A percentile compares a stretch with the other conserved stretches of the same genome.
Conservation (phyloP, 2,888 invertebrate genomes). For the Pseudococcus viburni region DNA sequence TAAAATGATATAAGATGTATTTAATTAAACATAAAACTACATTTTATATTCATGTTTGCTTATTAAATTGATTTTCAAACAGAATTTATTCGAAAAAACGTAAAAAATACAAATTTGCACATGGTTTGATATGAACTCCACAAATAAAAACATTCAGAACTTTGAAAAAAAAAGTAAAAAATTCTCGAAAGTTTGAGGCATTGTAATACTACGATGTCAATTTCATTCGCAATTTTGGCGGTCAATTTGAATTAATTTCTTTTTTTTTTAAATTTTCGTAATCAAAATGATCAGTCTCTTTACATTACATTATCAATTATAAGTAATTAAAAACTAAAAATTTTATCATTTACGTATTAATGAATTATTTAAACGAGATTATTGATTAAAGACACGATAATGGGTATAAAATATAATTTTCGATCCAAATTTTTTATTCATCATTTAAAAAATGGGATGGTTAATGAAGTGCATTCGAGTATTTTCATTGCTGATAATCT, state of each 20-base stretch:
- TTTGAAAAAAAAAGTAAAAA: not conserved
- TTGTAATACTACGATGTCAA: not conserved
- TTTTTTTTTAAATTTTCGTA: not conserved
- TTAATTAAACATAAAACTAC: not conserved
- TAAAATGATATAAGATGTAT: not conserved
- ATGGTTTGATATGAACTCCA: not conserved
- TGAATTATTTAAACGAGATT: not conserved
- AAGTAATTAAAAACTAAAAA: not conserved
- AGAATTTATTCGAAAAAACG: not conserved
- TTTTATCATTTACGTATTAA: not conserved
- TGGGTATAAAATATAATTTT: not conserved
- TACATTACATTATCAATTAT: no score
- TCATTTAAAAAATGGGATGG: slow-evolving; percentile 19
- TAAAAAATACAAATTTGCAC: not conserved
- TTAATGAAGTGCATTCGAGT: not conserved
- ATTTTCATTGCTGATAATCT: not conserved
- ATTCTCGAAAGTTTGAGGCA: not conserved
- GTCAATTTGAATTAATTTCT: not conserved
- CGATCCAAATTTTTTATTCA: not conserved
- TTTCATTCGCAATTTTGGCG: not conserved
- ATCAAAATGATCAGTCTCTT: not conserved
- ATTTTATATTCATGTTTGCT: not conserved
- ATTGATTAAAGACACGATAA: not conserved
- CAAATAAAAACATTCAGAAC: not conserved
- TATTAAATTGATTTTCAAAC: not conserved